These are phyloP conservation scores for Drosophila albomicans DNA, from an alignment of 1,140 invertebrate genomes.

Conservation along the genomic window DNA sequence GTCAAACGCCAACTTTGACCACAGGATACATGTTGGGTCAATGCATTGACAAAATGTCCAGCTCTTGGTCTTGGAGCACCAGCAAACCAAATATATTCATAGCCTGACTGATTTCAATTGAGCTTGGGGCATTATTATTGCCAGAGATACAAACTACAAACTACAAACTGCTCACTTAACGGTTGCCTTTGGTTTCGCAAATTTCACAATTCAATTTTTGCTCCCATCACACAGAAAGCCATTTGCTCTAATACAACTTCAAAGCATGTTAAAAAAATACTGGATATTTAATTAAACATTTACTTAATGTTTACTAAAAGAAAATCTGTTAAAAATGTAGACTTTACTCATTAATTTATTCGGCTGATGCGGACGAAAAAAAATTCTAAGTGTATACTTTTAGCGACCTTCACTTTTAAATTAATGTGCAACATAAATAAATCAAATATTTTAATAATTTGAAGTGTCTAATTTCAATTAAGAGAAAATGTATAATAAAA, in stretches of 20 bases:
- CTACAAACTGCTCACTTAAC: constrained; percentile 50
- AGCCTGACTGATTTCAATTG: constrained; percentile 57
- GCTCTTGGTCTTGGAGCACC: constrained; percentile 12
- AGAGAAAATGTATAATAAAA: no score
- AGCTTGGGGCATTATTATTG: constrained; percentile 7
- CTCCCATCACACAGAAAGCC: not conserved
- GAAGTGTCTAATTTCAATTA: no score
- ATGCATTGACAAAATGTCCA: constrained; percentile 58
- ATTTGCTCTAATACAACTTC: not conserved
- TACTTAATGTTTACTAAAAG: no score
- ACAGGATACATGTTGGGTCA: constrained; percentile 74
- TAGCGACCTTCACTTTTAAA: no score
- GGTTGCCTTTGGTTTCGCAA: constrained; percentile 17
- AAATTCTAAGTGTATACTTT: no score
- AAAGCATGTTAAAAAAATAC: constrained; percentile 5
- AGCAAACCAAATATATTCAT: constrained; percentile 73
- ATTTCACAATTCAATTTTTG: constrained; percentile 43
- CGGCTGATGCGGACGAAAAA: no score
- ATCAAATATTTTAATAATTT: no score
- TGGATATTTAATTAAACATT: not conserved
- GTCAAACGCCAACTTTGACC: constrained; percentile 81
- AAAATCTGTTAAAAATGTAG: no score
- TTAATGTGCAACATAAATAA: no score
- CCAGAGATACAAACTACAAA: not conserved
- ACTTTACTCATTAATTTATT: no score